Evolutionary conservation across 2,797 vertebrate genomes (phyloP).

Genomic region (Cichlasoma orientale): DNA sequence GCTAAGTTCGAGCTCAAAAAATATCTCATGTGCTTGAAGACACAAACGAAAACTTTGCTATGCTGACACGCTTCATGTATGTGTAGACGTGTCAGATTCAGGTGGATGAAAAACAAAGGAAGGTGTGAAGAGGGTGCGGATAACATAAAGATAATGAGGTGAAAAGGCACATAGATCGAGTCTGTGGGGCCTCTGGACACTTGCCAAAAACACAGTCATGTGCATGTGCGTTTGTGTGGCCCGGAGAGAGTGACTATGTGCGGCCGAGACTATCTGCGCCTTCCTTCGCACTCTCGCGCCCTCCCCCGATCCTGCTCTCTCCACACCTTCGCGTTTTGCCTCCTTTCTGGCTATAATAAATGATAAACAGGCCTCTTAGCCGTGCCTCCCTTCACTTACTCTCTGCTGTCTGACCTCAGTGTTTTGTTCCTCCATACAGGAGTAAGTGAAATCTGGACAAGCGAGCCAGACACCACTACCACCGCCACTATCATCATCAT

Average conservation of each 20-base stretch:
- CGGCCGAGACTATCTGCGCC: slow-evolving; percentile 36
- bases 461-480: slow-evolving; percentile 47
- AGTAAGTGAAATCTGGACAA: slow-evolving; percentile 28
- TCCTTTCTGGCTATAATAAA: slow-evolving; percentile 34
- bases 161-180: slow-evolving; percentile 55
- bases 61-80: slow-evolving; percentile 18
- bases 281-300: slow-evolving; percentile 25
- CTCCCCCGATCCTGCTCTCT: slow-evolving; percentile 23
- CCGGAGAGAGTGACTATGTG: slow-evolving; percentile 61
- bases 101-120: slow-evolving; percentile 55
- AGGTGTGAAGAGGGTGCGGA: slow-evolving; percentile 63
- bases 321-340: slow-evolving; percentile 42
- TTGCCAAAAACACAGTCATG: slow-evolving; percentile 69
- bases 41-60: neutral
- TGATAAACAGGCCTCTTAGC: slow-evolving; percentile 40
- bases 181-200: slow-evolving; percentile 66
- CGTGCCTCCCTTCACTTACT: slow-evolving; percentile 33
- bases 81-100: slow-evolving; percentile 36
- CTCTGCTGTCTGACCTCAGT: slow-evolving; percentile 9
- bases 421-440: slow-evolving; percentile 25
- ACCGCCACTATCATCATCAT: slow-evolving; percentile 28
- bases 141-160: slow-evolving; percentile 56
- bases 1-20: slow-evolving; percentile 2
- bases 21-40: neutral
- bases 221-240: slow-evolving; percentile 58